These are phyloP conservation scores for Malurus alboscapulatus DNA, from an alignment of 2,113 vertebrate species.

Conservation along the genomic window DNA sequence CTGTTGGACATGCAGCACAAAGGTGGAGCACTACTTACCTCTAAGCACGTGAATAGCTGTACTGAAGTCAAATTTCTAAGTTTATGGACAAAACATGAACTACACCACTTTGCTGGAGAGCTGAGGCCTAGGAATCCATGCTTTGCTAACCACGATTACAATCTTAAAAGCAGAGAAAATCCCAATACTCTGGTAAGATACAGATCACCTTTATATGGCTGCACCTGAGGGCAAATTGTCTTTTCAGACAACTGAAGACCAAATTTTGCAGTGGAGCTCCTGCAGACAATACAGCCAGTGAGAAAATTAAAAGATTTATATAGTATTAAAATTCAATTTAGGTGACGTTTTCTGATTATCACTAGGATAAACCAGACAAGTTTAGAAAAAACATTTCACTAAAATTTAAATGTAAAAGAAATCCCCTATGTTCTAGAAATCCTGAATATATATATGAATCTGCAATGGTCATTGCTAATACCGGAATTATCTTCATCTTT, in stretches of 20 bases:
- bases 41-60: background rate
- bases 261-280: background rate
- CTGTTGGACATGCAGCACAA: background rate
- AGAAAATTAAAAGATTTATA: background rate
- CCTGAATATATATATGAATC: background rate
- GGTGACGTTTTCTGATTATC: background rate
- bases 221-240: background rate
- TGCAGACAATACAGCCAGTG: background rate
- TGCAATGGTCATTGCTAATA: slow-evolving; percentile 61
- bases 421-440: background rate
- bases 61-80: background rate
- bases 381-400: background rate
- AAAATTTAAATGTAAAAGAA: background rate
- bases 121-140: background rate
- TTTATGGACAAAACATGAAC: background rate
- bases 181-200: background rate
- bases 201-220: background rate
- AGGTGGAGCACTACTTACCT: background rate
- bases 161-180: background rate
- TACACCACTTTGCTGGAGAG: background rate
- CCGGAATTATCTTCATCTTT: slow-evolving; percentile 99
- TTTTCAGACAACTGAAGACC: background rate
- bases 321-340: background rate
- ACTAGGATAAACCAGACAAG: background rate
- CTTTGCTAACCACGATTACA: background rate